Percentiles rank a stretch among this genome's conserved stretches.
phyloP scores from a whole-genome alignment of 2,797 vertebrate genomes.

The Trachurus trachurus region DNA sequence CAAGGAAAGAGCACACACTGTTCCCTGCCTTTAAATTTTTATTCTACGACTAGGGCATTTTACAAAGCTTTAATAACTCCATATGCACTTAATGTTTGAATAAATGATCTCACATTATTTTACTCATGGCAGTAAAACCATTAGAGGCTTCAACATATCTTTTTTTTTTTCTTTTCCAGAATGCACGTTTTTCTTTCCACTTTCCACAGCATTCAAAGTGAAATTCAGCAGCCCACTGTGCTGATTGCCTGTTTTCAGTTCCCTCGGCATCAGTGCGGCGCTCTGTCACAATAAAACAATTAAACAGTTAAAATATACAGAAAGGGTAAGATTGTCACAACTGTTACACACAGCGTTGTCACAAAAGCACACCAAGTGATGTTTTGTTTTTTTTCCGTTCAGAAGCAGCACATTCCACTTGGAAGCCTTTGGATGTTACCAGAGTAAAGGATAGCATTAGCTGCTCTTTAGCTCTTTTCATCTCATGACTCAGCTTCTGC shows the following conservation, averaged over 20 bases:
- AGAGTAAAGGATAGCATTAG: neutral
- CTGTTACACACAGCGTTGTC: neutral
- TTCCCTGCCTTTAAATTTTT: neutral
- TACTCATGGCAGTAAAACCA: neutral
- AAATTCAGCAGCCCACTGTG: neutral
- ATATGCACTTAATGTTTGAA: slow-evolving; percentile 3
- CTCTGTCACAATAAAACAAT: neutral
- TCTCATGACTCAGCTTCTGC: neutral
- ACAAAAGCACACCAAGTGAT: neutral
- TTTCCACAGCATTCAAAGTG: neutral
- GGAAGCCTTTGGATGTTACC: too few species aligned
- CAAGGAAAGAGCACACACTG: neutral
- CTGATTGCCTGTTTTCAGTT: neutral
- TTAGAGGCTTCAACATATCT: neutral
- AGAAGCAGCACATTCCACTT: too few species aligned
- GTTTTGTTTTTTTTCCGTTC: too few species aligned
- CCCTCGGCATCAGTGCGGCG: neutral
- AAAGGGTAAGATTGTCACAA: neutral
- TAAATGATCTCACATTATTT: neutral
- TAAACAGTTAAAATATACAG: neutral
- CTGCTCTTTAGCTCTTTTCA: neutral
- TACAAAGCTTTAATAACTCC: slow-evolving; percentile 1
- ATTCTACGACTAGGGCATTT: neutral
- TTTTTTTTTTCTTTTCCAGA: slow-evolving; percentile 2
- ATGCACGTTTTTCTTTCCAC: neutral